These are phyloP conservation scores for Amphiura filiformis DNA, from an alignment of 35 echinoderm and acorn worm species.

Conservation along the genomic window DNA sequence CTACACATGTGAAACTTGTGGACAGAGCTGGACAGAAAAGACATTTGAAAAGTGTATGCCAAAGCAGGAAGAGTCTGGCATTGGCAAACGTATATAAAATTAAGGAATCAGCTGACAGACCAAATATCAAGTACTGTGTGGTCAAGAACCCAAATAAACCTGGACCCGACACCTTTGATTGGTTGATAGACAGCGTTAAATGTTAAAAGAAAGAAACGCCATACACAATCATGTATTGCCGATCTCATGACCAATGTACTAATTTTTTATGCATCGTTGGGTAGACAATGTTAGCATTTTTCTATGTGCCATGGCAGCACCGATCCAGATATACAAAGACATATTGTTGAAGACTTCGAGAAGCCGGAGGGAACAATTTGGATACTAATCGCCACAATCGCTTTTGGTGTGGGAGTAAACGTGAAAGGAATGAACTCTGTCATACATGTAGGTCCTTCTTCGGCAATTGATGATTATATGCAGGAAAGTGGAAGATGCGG, in stretches of 20 bases:
- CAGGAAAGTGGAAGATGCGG: slow-evolving; percentile 20
- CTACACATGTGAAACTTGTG: no score
- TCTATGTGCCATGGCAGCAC: neutral
- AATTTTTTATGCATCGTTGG: neutral
- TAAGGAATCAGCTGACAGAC: neutral
- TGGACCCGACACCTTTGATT: no score
- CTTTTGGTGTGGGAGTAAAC: slow-evolving; percentile 4
- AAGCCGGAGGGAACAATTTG: neutral
- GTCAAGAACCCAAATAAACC: neutral
- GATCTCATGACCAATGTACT: neutral
- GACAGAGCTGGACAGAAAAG: no score
- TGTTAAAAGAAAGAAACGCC: no score
- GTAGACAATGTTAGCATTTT: no score
- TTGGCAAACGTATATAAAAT: neutral
- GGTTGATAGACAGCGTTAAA: neutral
- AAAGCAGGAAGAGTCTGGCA: neutral
- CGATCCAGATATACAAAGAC: neutral
- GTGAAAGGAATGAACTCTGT: neutral
- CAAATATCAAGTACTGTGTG: slow-evolving; percentile 1
- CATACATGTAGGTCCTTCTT: neutral
- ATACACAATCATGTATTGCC: neutral
- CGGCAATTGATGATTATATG: slow-evolving; percentile 16
- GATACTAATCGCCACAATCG: slow-evolving; percentile 21
- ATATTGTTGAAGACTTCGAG: neutral
- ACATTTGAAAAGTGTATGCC: no score